Conservation (phyloP, 2,888 invertebrate species). For the Limnephilus marmoratus region DNA sequence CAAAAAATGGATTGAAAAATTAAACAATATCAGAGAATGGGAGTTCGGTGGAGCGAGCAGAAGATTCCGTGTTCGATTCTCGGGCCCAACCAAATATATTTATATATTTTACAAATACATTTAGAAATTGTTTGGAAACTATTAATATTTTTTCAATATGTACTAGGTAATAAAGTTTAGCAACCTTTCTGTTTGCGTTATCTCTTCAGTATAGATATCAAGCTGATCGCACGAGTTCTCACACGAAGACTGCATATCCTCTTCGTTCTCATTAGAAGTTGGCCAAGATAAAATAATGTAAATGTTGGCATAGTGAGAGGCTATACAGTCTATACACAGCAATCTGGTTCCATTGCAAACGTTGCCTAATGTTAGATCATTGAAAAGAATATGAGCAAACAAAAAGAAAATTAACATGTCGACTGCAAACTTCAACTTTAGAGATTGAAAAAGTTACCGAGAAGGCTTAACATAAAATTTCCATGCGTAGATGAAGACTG, state of each 20-base stretch:
- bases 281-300: slow-evolving; percentile 21
- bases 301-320: background rate
- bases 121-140: background rate
- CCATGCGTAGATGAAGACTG: slow-evolving; percentile 7
- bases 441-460: slow-evolving; percentile 25
- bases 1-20: no score
- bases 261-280: background rate
- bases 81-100: background rate
- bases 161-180: background rate
- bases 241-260: slow-evolving; percentile 13
- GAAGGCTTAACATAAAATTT: slow-evolving; percentile 21
- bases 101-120: background rate
- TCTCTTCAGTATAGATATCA: slow-evolving; percentile 13
- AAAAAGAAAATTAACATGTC: slow-evolving; percentile 25
- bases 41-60: no score
- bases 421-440: background rate
- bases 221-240: slow-evolving; percentile 34
- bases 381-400: background rate
- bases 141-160: background rate
- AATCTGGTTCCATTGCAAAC: slow-evolving; percentile 43
- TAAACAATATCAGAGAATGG: no score
- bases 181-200: background rate
- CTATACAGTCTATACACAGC: slow-evolving; percentile 50
- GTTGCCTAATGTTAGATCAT: background rate
- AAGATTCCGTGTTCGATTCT: background rate